These are phyloP conservation scores for Drosophila prosaltans DNA, from an alignment of 1,140 invertebrate genomes.

Conservation along the genomic window DNA sequence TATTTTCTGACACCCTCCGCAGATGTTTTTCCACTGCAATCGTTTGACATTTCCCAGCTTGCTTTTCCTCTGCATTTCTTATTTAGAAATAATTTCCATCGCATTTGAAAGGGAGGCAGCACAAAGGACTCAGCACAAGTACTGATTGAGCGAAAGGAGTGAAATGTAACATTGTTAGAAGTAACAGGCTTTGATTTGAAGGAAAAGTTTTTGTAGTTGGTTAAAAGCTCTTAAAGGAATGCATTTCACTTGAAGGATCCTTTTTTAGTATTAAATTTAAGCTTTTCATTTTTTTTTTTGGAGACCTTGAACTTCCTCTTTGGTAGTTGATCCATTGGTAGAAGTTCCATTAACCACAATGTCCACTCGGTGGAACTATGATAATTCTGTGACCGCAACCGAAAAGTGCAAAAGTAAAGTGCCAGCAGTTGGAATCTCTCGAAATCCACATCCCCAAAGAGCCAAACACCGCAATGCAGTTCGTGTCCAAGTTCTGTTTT, in stretches of 20 bases:
- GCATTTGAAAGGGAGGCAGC: slow-evolving; percentile 35
- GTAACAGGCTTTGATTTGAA: slow-evolving; percentile 34
- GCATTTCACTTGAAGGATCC: slow-evolving; percentile 29
- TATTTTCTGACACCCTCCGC: slow-evolving; percentile 2
- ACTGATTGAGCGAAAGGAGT: neutral
- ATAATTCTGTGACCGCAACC: slow-evolving; percentile 29
- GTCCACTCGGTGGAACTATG: slow-evolving; percentile 19
- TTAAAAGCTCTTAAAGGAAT: slow-evolving; percentile 8
- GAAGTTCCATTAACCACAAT: slow-evolving; percentile 9
- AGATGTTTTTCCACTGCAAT: slow-evolving; percentile 1
- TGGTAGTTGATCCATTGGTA: slow-evolving; percentile 2
- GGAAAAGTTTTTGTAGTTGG: slow-evolving; percentile 32
- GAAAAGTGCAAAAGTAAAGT: slow-evolving; percentile 16
- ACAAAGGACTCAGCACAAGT: neutral
- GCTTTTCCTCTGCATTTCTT: slow-evolving; percentile 28
- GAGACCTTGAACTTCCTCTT: slow-evolving; percentile 46
- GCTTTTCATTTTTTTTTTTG: neutral
- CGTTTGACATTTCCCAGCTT: slow-evolving; percentile 46
- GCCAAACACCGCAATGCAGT: slow-evolving; percentile 47
- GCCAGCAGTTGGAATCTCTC: slow-evolving; percentile 10
- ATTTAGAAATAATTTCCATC: slow-evolving; percentile 47
- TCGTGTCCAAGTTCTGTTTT: slow-evolving; percentile 55
- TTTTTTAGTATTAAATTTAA: neutral
- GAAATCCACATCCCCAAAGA: slow-evolving; percentile 28
- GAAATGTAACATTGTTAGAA: slow-evolving; percentile 19